Evolutionary conservation across 2,888 invertebrate genomes (phyloP), one percentile per base, ranked within the genome.

Genomic region (Cantharis lateralis): DNA sequence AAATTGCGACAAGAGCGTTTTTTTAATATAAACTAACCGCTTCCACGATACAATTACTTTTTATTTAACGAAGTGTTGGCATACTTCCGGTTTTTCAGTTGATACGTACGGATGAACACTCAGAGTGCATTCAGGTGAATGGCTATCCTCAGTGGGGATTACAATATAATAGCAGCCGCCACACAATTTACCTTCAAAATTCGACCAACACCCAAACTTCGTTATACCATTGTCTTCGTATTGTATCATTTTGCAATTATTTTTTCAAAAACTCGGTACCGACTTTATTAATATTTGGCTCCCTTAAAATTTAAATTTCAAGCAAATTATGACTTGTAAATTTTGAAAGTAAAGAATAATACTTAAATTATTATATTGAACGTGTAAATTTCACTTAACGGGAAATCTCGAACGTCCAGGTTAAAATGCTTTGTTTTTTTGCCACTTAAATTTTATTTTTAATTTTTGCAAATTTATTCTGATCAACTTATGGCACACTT

Each of bases 91-190:
- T 70, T 63, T 70, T 74, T 64, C 74, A 71, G 78, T 68, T 71
- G 80, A 80, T 79, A 69, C 79, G 79, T 80, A 70, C 79, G 79
- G 79, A 76, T 81, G 80, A 79, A 72, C 79, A 79, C 16, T 26
- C 26, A 26, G 24, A 63, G 68, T 68, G 62, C 74, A 28, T 9
- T 24, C 24, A 79, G 79, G 77, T 76, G 78, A 77, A 70, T 75
- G 78, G 28, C 11, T 20, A 32, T 16, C 28, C 16, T 71, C 72
- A 77, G 79, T 77, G 80, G 80, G 80, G 78, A 71, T 71, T 15
- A 15, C 15, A 70, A 68, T 68, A 68, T 28, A 68, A 68, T 68
- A 68, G 26, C 0, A 32, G 64, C 48, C 48, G n/a, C n/a, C 48
- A 48, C 48, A 48, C 7, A n/a, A n/a, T 13, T 48, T n/a, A n/a